phyloP scores from a whole-genome alignment of 92 coral and sea anemone genomes.

The Paragorgia papillata region DNA sequence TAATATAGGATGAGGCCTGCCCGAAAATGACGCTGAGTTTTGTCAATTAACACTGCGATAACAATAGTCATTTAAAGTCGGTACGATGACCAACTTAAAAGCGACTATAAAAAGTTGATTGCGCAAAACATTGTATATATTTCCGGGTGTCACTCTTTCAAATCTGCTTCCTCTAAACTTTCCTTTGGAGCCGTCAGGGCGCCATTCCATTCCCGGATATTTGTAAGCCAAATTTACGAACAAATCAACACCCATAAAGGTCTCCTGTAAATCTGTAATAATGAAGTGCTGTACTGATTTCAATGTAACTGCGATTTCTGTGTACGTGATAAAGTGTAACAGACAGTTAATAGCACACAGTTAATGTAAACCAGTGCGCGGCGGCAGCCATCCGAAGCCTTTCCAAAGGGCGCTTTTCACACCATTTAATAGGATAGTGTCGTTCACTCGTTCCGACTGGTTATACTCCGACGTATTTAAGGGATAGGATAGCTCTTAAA shows the following conservation, averaged over 20 bases:
- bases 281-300: no score
- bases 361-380: not conserved
- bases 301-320: not conserved
- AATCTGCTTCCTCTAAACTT: not conserved
- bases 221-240: not conserved
- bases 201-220: not conserved
- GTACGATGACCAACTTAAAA: not conserved
- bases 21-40: not conserved
- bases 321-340: not conserved
- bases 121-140: not conserved
- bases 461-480: not conserved
- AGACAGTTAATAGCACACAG: not conserved
- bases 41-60: not conserved
- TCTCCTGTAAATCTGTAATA: not conserved
- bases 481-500: not conserved
- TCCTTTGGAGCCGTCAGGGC: conserved; percentile 1
- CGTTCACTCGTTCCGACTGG: not conserved
- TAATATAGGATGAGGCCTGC: not conserved
- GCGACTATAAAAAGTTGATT: not conserved
- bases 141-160: conserved; percentile 11
- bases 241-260: not conserved
- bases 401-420: conserved; percentile 6
- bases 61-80: conserved; percentile 7
- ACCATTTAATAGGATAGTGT: conserved; percentile 17
- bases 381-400: conserved; percentile 1